These are phyloP conservation scores for Calidris pugnax DNA, from an alignment of 2,113 vertebrate genomes.

Conservation along the genomic window DNA sequence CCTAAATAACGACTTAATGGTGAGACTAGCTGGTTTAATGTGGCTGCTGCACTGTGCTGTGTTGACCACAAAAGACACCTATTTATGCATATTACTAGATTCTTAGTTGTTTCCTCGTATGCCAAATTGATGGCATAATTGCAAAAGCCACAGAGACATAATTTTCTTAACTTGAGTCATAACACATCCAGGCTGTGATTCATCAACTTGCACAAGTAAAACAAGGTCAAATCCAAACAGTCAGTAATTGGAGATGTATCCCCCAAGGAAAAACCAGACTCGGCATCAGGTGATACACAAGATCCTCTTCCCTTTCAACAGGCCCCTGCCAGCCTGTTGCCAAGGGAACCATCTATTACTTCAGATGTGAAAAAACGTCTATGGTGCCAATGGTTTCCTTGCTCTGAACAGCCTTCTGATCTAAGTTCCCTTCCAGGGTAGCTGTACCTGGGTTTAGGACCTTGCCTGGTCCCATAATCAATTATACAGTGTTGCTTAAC, in stretches of 20 bases:
- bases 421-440: no score
- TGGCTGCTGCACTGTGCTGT: neutral
- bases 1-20: neutral
- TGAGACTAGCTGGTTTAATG: neutral
- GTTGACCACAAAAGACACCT: neutral
- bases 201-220: constrained; percentile 58
- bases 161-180: constrained; percentile 56
- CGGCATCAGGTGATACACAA: neutral
- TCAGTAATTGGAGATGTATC: constrained; percentile 40
- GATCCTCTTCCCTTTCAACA: neutral
- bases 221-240: constrained; percentile 41
- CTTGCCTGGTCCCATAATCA: no score
- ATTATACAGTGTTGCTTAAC: no score
- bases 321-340: neutral
- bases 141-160: constrained; percentile 46
- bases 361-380: no score
- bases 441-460: no score
- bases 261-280: constrained; percentile 5
- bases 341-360: no score
- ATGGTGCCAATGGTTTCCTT: no score
- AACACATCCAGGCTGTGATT: constrained; percentile 38
- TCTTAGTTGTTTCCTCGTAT: neutral
- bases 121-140: constrained; percentile 56
- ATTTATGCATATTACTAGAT: neutral
- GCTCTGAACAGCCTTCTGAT: no score